Conservation (phyloP, 23 tunicate species). For the Trididemnum nubilum region DNA sequence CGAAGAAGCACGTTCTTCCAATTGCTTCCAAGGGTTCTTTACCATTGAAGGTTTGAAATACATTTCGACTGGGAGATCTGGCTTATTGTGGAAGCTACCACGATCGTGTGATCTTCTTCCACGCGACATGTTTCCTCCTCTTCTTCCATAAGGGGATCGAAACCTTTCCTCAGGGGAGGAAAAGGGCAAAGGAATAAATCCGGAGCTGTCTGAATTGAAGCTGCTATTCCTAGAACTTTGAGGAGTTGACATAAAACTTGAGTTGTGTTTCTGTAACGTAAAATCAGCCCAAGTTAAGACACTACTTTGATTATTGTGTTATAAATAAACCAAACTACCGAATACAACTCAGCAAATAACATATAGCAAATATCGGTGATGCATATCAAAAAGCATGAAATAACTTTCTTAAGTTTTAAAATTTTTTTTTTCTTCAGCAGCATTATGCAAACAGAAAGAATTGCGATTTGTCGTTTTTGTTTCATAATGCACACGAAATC, state of each 20-base stretch:
- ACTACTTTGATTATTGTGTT: too few species aligned
- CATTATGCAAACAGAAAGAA: too few species aligned
- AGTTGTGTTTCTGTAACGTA: neutral
- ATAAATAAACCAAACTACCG: too few species aligned
- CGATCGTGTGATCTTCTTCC: neutral
- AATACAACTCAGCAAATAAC: too few species aligned
- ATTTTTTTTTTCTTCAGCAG: too few species aligned
- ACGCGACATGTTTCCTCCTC: neutral
- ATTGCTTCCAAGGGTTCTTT: slow-evolving; percentile 7
- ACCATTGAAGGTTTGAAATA: slow-evolving; percentile 15
- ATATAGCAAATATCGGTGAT: too few species aligned
- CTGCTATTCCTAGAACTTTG: neutral
- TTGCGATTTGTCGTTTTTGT: too few species aligned
- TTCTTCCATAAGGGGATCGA: neutral
- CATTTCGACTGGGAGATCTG: neutral
- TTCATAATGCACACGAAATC: too few species aligned
- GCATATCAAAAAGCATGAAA: too few species aligned
- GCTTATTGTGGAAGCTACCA: neutral
- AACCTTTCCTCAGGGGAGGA: neutral
- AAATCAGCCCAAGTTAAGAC: too few species aligned
- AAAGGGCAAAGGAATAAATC: neutral
- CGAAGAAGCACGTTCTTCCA: too few species aligned
- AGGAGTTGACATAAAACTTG: slow-evolving; percentile 1
- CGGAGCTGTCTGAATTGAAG: slow-evolving; percentile 13
- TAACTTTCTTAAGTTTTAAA: too few species aligned